A percentile compares a stretch with the other conserved stretches of the same genome.
Evolutionary conservation across 2,113 vertebrate species (phyloP).

Genomic region (Candoia aspera): DNA sequence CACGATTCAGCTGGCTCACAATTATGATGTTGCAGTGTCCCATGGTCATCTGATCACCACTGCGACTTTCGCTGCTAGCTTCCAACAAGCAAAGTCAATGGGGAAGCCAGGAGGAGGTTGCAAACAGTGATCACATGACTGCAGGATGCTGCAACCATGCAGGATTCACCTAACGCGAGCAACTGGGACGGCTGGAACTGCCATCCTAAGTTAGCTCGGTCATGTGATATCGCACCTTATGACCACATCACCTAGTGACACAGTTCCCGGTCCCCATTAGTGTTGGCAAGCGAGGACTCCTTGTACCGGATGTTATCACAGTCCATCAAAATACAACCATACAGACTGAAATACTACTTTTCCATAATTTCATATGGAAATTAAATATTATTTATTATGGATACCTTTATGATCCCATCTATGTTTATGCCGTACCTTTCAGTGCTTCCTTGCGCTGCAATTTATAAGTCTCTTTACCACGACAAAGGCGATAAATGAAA

Average conservation of each 20-base stretch:
- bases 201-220: not conserved
- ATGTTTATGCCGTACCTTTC: constrained; percentile 71
- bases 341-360: not conserved
- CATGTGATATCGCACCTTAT: not conserved
- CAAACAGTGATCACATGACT: not conserved
- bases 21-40: not conserved
- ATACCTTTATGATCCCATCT: not conserved
- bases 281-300: not conserved
- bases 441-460: constrained; percentile 86
- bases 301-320: not conserved
- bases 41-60: not conserved
- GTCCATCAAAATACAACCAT: not conserved
- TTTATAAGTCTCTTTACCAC: constrained; percentile 88
- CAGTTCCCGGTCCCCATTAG: not conserved
- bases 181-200: not conserved
- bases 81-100: not conserved
- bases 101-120: not conserved
- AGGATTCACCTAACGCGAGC: not conserved
- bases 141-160: not conserved
- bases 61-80: not conserved
- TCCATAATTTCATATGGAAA: not conserved
- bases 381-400: not conserved
- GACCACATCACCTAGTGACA: not conserved
- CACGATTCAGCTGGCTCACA: not conserved
- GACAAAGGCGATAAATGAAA: constrained; percentile 90